Evolutionary conservation across 1,140 invertebrate species (phyloP).

Genomic region (Charaxes varanes): DNA sequence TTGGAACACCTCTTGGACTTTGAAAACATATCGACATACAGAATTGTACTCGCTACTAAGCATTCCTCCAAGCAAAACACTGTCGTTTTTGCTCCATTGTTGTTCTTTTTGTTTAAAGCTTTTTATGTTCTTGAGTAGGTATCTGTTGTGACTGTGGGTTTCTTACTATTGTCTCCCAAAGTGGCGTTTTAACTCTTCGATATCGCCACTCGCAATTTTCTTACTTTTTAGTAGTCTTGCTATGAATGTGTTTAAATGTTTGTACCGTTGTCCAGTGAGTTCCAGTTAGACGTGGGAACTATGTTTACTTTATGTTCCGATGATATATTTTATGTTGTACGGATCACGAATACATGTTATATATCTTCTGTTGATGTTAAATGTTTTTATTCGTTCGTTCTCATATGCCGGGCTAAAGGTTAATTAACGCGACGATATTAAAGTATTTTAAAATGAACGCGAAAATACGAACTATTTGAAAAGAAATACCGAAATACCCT

Average conservation of each 20-base stretch:
- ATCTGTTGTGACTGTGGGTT: slow-evolving; percentile 59
- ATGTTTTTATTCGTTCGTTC: too few species aligned
- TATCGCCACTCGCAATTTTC: slow-evolving; percentile 43
- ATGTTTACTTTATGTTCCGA: slow-evolving; percentile 27
- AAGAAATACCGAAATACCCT: slow-evolving; percentile 32
- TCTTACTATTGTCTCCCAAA: slow-evolving; percentile 51
- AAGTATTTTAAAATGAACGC: too few species aligned
- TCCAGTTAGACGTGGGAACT: slow-evolving; percentile 41
- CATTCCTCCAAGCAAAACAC: slow-evolving; percentile 51
- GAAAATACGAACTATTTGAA: too few species aligned
- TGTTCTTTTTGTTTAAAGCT: slow-evolving; percentile 54
- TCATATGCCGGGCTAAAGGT: too few species aligned
- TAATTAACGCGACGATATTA: too few species aligned
- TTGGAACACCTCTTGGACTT: slow-evolving; percentile 65
- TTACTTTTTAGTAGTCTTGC: slow-evolving; percentile 57
- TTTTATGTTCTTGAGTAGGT: slow-evolving; percentile 64
- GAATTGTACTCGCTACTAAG: slow-evolving; percentile 53
- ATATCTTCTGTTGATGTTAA: too few species aligned
- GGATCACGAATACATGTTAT: not conserved
- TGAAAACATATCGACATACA: slow-evolving; percentile 66
- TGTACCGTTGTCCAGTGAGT: slow-evolving; percentile 46
- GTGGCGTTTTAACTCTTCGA: slow-evolving; percentile 39
- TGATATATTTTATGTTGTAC: slow-evolving; percentile 10
- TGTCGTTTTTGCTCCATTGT: slow-evolving; percentile 55
- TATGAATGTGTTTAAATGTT: slow-evolving; percentile 60